Evolutionary conservation across 2,797 vertebrate species (phyloP).

Genomic region (Threskiornis aethiopicus): DNA sequence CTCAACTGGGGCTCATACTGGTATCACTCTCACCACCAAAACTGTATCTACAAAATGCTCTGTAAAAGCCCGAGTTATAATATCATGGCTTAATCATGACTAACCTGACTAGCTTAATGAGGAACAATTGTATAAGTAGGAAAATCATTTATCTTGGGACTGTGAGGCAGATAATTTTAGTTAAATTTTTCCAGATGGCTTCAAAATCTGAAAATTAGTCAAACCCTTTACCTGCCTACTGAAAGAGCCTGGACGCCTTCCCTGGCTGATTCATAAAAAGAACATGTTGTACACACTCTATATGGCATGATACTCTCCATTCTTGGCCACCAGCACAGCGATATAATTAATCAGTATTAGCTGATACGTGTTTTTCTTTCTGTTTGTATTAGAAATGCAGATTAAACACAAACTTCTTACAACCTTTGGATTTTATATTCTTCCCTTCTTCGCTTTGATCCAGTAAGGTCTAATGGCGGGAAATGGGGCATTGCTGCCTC

Average conservation of each 20-base stretch:
- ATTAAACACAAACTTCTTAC: neutral
- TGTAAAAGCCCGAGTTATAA: slow-evolving; percentile 62
- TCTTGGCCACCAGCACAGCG: slow-evolving; percentile 1
- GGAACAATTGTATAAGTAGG: slow-evolving; percentile 81
- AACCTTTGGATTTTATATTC: neutral
- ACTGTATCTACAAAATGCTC: neutral
- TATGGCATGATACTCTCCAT: neutral
- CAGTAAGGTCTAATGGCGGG: neutral
- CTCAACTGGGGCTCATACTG: neutral
- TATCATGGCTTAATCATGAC: slow-evolving; percentile 72
- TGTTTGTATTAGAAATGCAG: slow-evolving; percentile 3
- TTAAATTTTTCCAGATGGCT: slow-evolving; percentile 79
- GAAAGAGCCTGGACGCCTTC: slow-evolving; percentile 23
- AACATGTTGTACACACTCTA: neutral
- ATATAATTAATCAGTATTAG: slow-evolving; percentile 44
- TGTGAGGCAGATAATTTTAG: slow-evolving; percentile 80
- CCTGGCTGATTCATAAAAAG: slow-evolving; percentile 40
- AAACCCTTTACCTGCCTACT: slow-evolving; percentile 78
- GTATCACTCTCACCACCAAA: neutral
- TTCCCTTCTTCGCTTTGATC: neutral
- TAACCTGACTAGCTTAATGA: slow-evolving; percentile 79
- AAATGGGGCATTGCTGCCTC: neutral
- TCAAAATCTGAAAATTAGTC: slow-evolving; percentile 56
- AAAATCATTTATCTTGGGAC: slow-evolving; percentile 82
- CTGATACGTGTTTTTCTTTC: slow-evolving; percentile 10